These are phyloP conservation scores for Branchellion lobata DNA, from an alignment of 2,888 invertebrate species.

Conservation along the genomic window DNA sequence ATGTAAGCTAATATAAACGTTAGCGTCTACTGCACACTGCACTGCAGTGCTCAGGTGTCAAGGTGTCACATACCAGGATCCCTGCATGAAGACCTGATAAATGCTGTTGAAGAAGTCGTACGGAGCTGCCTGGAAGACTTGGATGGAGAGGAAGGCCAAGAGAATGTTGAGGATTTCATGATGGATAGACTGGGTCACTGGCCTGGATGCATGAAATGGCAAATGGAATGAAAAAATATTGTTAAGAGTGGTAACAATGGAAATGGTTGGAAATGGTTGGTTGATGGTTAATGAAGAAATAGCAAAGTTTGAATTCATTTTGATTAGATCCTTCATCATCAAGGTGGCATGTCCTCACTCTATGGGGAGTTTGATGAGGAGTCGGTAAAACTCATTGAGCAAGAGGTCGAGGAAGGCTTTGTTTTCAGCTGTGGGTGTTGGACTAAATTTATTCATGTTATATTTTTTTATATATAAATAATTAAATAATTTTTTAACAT, in stretches of 20 bases:
- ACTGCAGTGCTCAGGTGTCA: no score
- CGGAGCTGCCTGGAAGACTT: constrained; percentile 68
- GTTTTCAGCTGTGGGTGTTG: not conserved
- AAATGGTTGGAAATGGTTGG: not conserved
- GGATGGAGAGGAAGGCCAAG: constrained; percentile 82
- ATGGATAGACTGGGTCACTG: constrained; percentile 59
- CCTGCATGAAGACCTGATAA: constrained; percentile 66
- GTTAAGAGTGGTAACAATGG: not conserved
- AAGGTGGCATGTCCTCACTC: no score
- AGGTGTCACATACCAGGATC: constrained; percentile 55
- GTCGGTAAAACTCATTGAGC: constrained; percentile 63
- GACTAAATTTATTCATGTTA: no score
- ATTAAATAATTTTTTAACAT: not conserved
- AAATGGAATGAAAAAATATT: not conserved
- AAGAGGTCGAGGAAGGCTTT: not conserved
- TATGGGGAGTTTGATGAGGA: constrained; percentile 79
- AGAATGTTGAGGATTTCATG: constrained; percentile 84
- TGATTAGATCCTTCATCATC: no score
- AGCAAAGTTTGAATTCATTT: no score
- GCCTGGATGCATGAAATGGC: no score
- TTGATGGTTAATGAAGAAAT: not conserved
- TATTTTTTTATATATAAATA: no score
- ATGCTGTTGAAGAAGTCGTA: constrained; percentile 72
- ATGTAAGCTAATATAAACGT: no score
- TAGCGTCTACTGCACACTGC: no score